Percentiles rank a stretch among this genome's conserved stretches.
These are phyloP conservation scores for Procavia capensis DNA, from an alignment of 2,113 vertebrate species.

Conservation along the genomic window DNA sequence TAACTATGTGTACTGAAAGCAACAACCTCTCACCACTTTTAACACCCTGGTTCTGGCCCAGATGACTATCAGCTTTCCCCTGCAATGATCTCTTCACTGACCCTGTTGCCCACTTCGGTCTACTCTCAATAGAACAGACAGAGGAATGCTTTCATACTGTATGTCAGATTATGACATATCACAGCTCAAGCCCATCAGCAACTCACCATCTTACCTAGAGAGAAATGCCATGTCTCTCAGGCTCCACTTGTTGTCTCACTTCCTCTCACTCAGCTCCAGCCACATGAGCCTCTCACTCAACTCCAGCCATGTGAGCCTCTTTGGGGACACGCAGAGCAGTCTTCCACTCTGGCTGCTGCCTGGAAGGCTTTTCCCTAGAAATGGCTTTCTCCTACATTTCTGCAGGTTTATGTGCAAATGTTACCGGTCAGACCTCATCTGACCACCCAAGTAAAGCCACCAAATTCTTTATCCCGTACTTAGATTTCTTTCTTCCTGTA, in stretches of 20 bases:
- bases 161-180: neutral
- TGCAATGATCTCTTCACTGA: neutral
- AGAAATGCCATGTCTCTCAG: neutral
- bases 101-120: neutral
- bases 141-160: neutral
- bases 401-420: neutral
- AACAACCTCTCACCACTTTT: neutral
- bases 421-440: neutral
- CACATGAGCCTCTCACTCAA: neutral
- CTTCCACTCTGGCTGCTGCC: neutral
- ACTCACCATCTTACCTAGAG: neutral
- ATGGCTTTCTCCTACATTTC: neutral
- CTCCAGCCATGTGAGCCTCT: neutral
- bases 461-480: neutral
- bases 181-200: neutral
- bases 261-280: neutral
- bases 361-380: neutral
- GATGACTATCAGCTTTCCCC: neutral
- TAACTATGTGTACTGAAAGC: neutral
- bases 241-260: neutral
- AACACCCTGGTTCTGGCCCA: neutral
- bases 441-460: neutral
- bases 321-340: neutral
- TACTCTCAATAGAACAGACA: neutral
- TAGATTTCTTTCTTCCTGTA: neutral